These are phyloP conservation scores for Phortica okadai DNA, from an alignment of 2,888 invertebrate genomes.

Conservation along the genomic window DNA sequence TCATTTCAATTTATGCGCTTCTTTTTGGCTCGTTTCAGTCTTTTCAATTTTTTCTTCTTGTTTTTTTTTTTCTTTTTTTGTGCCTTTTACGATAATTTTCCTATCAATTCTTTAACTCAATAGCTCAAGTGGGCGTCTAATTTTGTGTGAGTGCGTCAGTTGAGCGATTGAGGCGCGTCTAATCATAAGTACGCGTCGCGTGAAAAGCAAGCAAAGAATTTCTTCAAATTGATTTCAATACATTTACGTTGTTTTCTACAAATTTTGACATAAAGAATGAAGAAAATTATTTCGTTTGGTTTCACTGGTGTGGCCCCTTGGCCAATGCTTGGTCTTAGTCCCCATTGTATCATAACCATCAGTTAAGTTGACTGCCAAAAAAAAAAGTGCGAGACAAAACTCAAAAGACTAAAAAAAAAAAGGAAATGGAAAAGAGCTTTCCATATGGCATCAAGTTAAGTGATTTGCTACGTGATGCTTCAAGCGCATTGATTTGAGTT, in stretches of 20 bases:
- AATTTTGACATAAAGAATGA: slow-evolving; percentile 47
- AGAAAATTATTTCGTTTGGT: too few relatives aligned
- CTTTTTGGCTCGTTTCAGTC: slow-evolving; percentile 46
- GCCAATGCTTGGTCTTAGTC: slow-evolving; percentile 20
- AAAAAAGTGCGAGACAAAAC: slow-evolving; percentile 6
- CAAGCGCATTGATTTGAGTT: background rate
- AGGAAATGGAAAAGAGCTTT: background rate
- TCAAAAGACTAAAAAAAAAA: slow-evolving; percentile 20
- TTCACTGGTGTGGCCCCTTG: background rate
- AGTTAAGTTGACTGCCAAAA: slow-evolving; percentile 23
- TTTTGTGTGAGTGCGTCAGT: slow-evolving; percentile 38
- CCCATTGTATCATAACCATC: slow-evolving; percentile 57
- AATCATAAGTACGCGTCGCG: slow-evolving; percentile 40
- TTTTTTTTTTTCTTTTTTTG: too few relatives aligned
- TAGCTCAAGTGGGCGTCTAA: slow-evolving; percentile 27
- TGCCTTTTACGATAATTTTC: slow-evolving; percentile 23
- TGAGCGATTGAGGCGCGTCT: slow-evolving; percentile 52
- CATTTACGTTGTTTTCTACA: slow-evolving; percentile 71
- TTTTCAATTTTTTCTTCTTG: slow-evolving; percentile 32
- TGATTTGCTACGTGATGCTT: slow-evolving; percentile 65
- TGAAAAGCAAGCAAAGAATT: background rate
- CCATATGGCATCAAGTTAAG: slow-evolving; percentile 61
- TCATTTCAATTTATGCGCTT: slow-evolving; percentile 66
- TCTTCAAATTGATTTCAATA: slow-evolving; percentile 73
- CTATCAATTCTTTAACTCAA: slow-evolving; percentile 17